Conservation (phyloP, 2,113 vertebrate species). For the Microtus pennsylvanicus region DNA sequence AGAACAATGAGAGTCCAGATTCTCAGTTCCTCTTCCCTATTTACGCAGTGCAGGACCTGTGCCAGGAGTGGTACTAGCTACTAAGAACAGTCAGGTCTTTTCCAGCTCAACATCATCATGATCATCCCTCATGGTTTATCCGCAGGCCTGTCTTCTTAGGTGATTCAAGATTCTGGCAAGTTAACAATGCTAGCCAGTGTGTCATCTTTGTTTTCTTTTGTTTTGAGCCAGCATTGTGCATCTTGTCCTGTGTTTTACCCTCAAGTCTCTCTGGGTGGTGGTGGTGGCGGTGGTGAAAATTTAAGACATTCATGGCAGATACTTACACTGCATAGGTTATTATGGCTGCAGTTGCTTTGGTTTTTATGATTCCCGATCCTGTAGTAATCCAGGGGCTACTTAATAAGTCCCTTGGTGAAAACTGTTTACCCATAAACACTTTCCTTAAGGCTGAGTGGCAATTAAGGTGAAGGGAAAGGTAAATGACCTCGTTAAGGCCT, state of each 20-base stretch:
- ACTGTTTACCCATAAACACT: slow-evolving; percentile 79
- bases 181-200: neutral
- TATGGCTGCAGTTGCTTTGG: slow-evolving; percentile 59
- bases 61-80: too few species aligned
- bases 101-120: neutral
- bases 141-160: neutral
- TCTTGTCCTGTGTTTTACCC: neutral
- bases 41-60: neutral
- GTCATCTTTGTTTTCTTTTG: neutral
- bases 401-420: slow-evolving; percentile 77
- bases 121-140: neutral
- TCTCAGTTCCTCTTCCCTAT: too few species aligned
- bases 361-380: slow-evolving; percentile 71
- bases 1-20: too few species aligned
- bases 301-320: slow-evolving; percentile 62
- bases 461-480: slow-evolving; percentile 77
- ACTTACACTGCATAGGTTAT: slow-evolving; percentile 49
- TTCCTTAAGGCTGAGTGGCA: slow-evolving; percentile 71
- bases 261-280: slow-evolving; percentile 33
- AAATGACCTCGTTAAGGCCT: slow-evolving; percentile 77
- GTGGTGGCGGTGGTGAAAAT: neutral
- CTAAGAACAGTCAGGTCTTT: neutral
- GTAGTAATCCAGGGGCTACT: slow-evolving; percentile 60
- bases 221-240: neutral
- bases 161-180: neutral